Conservation (phyloP, 2,113 vertebrate genomes). For the Brachyhypopomus occidentalis region DNA sequence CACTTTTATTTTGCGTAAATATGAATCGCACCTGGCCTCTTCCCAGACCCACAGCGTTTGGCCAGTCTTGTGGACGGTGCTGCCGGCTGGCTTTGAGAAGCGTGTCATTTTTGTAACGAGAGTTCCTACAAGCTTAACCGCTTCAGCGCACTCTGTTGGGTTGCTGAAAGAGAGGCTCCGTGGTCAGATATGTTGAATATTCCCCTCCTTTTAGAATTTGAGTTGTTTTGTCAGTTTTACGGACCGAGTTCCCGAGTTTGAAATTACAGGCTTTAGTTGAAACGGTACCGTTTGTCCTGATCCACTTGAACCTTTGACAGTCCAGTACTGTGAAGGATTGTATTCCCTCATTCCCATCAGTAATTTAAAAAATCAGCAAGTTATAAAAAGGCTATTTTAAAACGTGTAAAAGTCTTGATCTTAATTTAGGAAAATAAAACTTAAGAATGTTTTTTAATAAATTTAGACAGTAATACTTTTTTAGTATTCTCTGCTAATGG, state of each 20-base stretch:
- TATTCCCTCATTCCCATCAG: too few species aligned
- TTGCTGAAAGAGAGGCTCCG: constrained; percentile 6
- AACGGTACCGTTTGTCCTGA: not conserved
- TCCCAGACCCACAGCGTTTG: constrained; percentile 29
- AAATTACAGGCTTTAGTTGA: not conserved
- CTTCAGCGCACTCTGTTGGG: constrained; percentile 6
- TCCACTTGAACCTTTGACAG: not conserved
- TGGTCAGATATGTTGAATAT: constrained; percentile 8
- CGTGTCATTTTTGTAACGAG: constrained; percentile 24
- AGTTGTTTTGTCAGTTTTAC: not conserved
- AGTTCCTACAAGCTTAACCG: not conserved
- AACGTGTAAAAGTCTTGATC: too few species aligned
- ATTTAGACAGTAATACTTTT: too few species aligned
- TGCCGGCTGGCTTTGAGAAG: constrained; percentile 18
- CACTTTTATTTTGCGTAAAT: not conserved
- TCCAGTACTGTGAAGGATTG: too few species aligned
- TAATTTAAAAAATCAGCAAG: too few species aligned
- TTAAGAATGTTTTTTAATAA: too few species aligned
- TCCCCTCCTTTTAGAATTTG: not conserved
- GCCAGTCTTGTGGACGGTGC: constrained; percentile 27
- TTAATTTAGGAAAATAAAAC: too few species aligned
- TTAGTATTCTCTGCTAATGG: too few species aligned
- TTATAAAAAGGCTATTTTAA: too few species aligned
- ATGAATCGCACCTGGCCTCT: constrained; percentile 28
- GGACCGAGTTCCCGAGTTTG: not conserved